These are phyloP conservation scores for Pelmatolapia mariae DNA, from an alignment of 2,113 vertebrate genomes.

Conservation along the genomic window DNA sequence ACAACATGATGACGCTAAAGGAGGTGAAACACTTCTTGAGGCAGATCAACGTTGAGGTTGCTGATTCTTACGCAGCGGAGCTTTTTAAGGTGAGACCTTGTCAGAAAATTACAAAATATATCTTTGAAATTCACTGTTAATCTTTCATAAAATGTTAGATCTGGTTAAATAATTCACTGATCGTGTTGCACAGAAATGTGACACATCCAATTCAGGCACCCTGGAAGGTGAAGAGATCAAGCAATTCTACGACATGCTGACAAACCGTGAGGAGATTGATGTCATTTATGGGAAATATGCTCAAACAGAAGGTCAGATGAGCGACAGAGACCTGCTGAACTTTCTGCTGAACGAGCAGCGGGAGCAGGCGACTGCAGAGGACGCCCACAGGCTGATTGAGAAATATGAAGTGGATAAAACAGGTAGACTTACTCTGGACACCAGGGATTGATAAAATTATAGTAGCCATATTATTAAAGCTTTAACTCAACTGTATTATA, in stretches of 20 bases:
- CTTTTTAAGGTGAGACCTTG: constrained; percentile 79
- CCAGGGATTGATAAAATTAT: not conserved
- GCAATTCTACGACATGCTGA: constrained; percentile 87
- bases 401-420: constrained; percentile 80
- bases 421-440: constrained; percentile 57
- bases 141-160: not conserved
- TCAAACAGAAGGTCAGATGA: constrained; percentile 66
- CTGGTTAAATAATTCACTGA: not conserved
- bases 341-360: constrained; percentile 81
- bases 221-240: constrained; percentile 91
- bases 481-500: not conserved
- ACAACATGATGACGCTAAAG: constrained; percentile 93
- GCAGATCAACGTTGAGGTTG: constrained; percentile 85
- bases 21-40: constrained; percentile 89
- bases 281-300: constrained; percentile 73
- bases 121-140: not conserved
- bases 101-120: not conserved
- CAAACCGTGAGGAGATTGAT: constrained; percentile 82
- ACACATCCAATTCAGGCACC: constrained; percentile 81
- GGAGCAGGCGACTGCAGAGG: constrained; percentile 64
- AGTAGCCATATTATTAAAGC: not conserved
- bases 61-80: constrained; percentile 80
- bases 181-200: constrained; percentile 77
- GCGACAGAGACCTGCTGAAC: constrained; percentile 67
- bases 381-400: constrained; percentile 81